phyloP scores from a whole-genome alignment of 2,113 vertebrate genomes.

The Rhinoderma darwinii region DNA sequence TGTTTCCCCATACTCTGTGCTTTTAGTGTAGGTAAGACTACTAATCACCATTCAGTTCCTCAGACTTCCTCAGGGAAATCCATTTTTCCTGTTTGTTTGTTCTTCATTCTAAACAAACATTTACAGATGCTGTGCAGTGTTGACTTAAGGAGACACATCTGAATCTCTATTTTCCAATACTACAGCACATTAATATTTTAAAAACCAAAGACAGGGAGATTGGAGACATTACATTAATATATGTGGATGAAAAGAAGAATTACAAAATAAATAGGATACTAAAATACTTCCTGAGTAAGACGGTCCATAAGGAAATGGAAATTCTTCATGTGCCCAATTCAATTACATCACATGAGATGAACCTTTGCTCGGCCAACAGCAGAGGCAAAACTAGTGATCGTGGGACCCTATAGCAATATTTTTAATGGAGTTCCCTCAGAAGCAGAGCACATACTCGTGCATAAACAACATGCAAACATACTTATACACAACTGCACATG shows the following conservation, averaged over 20 bases:
- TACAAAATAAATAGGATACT: background rate
- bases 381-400: too few relatives aligned
- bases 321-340: background rate
- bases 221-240: background rate
- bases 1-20: background rate
- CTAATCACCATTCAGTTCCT: background rate
- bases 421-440: too few relatives aligned
- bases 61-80: conserved; percentile 18
- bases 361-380: too few relatives aligned
- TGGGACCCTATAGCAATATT: too few relatives aligned
- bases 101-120: conserved; percentile 40
- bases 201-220: background rate
- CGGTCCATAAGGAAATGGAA: background rate
- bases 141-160: conserved; percentile 36
- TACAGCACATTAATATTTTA: background rate
- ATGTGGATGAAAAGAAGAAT: background rate
- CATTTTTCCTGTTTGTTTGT: conserved; percentile 35
- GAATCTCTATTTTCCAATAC: background rate
- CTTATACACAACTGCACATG: too few relatives aligned
- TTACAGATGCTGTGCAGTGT: conserved; percentile 20
- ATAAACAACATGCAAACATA: too few relatives aligned
- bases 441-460: too few relatives aligned
- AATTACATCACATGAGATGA: background rate
- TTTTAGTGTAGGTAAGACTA: background rate
- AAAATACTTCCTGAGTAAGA: background rate